Conservation (phyloP, 2,888 invertebrate genomes). For the Cylindroiulus punctatus region DNA sequence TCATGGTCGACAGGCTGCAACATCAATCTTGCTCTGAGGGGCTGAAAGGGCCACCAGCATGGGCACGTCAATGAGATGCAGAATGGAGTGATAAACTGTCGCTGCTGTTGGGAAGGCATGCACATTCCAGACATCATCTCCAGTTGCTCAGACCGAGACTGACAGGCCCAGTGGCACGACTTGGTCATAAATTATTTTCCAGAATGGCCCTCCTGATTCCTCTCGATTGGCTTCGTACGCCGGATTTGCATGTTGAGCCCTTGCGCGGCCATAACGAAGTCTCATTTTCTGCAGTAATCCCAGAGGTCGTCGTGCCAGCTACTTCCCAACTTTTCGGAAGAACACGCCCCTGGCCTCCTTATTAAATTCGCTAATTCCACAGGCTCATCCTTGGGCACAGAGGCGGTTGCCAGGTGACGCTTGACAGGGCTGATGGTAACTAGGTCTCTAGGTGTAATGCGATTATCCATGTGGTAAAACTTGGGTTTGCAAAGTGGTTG, state of each 20-base stretch:
- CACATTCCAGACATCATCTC: constrained; percentile 6
- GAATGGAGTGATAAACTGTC: constrained; percentile 17
- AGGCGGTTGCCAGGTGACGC: no score
- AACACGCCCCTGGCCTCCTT: neutral
- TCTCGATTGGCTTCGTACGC: neutral
- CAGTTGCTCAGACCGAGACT: neutral
- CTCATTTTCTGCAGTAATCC: neutral
- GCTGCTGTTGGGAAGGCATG: constrained; percentile 28
- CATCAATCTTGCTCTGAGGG: constrained; percentile 32
- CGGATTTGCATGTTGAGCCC: neutral
- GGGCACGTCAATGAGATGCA: neutral
- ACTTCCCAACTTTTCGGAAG: neutral
- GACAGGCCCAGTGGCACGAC: neutral
- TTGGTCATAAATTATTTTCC: neutral
- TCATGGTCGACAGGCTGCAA: neutral
- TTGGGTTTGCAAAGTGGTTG: no score
- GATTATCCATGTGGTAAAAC: no score
- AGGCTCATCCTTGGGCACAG: neutral
- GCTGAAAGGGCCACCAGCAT: constrained; percentile 21
- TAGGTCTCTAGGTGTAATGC: no score
- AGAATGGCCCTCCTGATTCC: neutral
- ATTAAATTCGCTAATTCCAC: neutral
- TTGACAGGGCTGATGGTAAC: no score
- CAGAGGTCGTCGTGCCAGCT: neutral
- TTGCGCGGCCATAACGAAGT: neutral